phyloP scores from a whole-genome alignment of 2,797 vertebrate genomes.

The Argentina silus region DNA sequence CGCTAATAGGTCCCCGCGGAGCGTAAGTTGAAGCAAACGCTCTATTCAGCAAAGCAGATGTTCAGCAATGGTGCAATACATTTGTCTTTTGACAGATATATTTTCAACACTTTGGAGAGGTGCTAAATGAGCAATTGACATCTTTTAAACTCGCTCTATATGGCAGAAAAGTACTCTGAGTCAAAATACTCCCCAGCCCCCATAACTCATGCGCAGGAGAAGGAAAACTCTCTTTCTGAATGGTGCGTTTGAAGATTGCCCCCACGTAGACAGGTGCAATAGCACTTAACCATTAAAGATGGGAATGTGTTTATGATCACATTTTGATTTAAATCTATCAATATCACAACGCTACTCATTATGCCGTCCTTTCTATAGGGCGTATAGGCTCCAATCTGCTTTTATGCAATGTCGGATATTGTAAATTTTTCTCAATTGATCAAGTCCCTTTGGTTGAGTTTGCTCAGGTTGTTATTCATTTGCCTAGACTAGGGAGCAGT shows the following conservation, averaged over 20 bases:
- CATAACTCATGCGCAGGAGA: constrained; percentile 17
- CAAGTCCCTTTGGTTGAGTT: not conserved
- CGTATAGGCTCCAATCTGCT: not conserved
- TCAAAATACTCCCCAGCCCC: constrained; percentile 2
- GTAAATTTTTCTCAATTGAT: not conserved
- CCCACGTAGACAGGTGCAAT: not conserved
- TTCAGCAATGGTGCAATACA: constrained; percentile 66
- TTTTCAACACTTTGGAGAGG: constrained; percentile 65
- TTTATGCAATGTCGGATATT: not conserved
- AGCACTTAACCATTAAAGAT: constrained; percentile 1
- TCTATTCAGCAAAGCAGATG: constrained; percentile 75
- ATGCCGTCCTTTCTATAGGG: not conserved
- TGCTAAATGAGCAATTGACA: constrained; percentile 69
- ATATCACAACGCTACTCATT: not conserved
- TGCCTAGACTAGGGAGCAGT: constrained; percentile 29
- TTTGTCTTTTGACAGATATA: constrained; percentile 73
- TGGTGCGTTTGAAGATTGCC: not conserved
- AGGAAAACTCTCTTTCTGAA: not conserved
- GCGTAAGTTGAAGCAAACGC: constrained; percentile 63
- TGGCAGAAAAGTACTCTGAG: constrained; percentile 19
- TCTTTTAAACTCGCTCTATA: constrained; percentile 37
- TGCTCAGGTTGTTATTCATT: constrained; percentile 6
- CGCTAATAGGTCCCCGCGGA: constrained; percentile 74
- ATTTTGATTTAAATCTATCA: not conserved
- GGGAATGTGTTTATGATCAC: not conserved